Evolutionary conservation across 30 jellyfish, hydroid and myxozoan species (phyloP), one percentile per base, ranked within the genome.

Genomic region (Nemopilema nomurai): DNA sequence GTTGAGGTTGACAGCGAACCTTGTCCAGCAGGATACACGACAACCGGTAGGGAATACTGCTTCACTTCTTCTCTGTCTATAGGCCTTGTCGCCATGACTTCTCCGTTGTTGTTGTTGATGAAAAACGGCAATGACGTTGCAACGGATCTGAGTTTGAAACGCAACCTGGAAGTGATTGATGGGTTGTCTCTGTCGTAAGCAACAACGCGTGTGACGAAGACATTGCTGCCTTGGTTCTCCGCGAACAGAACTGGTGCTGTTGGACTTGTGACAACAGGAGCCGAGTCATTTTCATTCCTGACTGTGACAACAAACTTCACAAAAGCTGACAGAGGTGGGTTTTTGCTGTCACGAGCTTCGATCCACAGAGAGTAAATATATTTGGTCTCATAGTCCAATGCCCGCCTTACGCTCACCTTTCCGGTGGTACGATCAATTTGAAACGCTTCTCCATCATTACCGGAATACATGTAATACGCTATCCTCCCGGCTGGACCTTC

Each of bases 271-370:
- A 82, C 72, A 29, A 27, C 69, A n/a, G 97, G 97, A 51, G 90
- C 86, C 4, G 90, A 51, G 73, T 90, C 97, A 53, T 74, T 76
- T 68, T 70, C 97, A 70, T 90, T 90, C 49, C 49, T 83, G 67
- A 90, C 77, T 22, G 90, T 83, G 1, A 90, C 41, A 28, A 76
- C 87, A 1, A 82, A 25, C 68, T 82, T 83, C 9, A 75, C 86
- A 51, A 28, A 90, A 1, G 94, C 25, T 13, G 97, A 90, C 62
- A 82, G 90, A 8, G 97, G 97, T 0, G 97, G 97, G 41, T 53
- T 83, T 50, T 72, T 67, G 71, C 92, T 52, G 65, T 90, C 97
- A 6, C 94, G 86, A n/a, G 97, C 94, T 76, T 90, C 97, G 1
- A 90, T 76, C 97, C 97, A 90, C 64, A 90, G 72, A 3, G 91